A percentile compares a stretch with the other conserved stretches of the same genome.
Conservation (phyloP, 53 echinoderm and acorn worm species). For the Luidia sarsii region DNA sequence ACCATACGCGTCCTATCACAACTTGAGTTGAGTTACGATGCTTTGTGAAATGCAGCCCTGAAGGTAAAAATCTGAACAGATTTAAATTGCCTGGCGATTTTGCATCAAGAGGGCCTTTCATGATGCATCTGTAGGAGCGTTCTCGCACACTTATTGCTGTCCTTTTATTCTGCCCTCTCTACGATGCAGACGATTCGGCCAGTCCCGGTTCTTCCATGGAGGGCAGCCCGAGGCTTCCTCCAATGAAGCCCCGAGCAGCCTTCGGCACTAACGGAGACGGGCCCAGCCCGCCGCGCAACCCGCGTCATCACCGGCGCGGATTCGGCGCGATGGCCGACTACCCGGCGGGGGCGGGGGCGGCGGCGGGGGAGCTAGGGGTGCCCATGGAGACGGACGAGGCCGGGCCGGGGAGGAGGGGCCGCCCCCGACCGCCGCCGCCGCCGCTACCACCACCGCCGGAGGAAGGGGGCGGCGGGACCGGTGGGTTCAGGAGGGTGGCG, state of each 20-base stretch:
- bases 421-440: constrained; percentile 14
- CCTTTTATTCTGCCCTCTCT: no score
- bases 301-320: neutral
- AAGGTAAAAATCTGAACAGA: no score
- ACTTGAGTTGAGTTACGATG: no score
- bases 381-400: constrained; percentile 33
- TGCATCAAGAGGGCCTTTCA: no score
- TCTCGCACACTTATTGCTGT: no score
- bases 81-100: no score
- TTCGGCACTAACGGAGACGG: constrained; percentile 72
- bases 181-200: constrained; percentile 29
- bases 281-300: constrained; percentile 2
- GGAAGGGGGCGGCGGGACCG: constrained; percentile 9
- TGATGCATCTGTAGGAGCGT: no score
- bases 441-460: neutral
- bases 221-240: constrained; percentile 52
- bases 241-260: constrained; percentile 73
- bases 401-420: constrained; percentile 21
- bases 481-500: neutral
- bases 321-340: neutral
- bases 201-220: constrained; percentile 45
- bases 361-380: neutral
- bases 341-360: constrained; percentile 8
- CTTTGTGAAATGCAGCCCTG: no score
- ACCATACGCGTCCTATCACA: no score